Evolutionary conservation across 2,888 invertebrate species (phyloP), one percentile per base, ranked within the genome.

Genomic region (Polietes domitor): DNA sequence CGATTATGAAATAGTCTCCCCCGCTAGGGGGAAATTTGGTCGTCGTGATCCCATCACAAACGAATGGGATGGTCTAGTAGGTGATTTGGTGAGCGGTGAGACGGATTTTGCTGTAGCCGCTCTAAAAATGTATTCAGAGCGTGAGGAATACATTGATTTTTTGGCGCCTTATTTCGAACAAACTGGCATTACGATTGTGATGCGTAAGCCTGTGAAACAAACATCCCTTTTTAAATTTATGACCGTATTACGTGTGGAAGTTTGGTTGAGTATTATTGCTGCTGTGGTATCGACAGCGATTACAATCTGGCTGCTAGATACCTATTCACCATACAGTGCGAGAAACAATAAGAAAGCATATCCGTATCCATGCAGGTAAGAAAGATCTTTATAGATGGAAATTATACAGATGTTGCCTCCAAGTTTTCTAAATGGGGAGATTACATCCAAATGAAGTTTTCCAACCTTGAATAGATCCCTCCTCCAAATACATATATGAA

Each of bases 181-280:
- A 91, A 96, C 97, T 0, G 98, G 98, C n/a, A 96, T 98, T 85
- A 94, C 96, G 5, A 97, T 98, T 86, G 97, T 96, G 0, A 97
- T 98, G 92, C 94, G 97, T 5, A 97, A 97, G 88, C 96, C 97
- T 0, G 94, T 95, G 0, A 93, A 96, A 0, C 95, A 96, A 90
- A 96, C 97, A 0, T 97, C 97, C 0, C 93, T 98, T 0, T 98
- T 98, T 92, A 97, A 97, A 92, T 98, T 98, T 92, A 97, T 98
- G 97, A 97, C 97, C 0, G 98, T 98, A 0, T 93, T 98, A 5
- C 94, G 96, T 2, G 93, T 96, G 0, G 97, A 98, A 91, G 98
- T 98, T 0, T 98, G 98, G 97, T 91, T 97, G 10, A 96, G 96
- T 88, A 97, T 98, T 80, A 95, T 97, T 2, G 97, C 95, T 0